These are phyloP conservation scores for Merluccius polli DNA, from an alignment of 2,797 vertebrate genomes.

Conservation along the genomic window DNA sequence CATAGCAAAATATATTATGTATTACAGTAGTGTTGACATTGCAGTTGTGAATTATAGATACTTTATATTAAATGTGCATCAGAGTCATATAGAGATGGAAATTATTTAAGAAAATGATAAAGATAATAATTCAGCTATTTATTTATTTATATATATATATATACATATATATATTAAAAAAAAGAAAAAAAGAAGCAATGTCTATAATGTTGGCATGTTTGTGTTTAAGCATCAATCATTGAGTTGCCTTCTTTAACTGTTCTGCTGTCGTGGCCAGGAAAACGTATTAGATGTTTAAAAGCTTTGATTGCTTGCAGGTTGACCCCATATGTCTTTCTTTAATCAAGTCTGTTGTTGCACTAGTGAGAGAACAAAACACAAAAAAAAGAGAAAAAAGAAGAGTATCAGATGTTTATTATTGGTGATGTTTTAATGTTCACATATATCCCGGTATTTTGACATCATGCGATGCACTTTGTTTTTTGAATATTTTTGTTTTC, in stretches of 20 bases:
- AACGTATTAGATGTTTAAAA: constrained; percentile 69
- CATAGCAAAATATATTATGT: constrained; percentile 71
- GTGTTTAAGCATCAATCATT: constrained; percentile 79
- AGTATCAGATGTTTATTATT: constrained; percentile 74
- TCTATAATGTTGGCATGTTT: constrained; percentile 84
- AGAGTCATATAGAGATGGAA: constrained; percentile 81
- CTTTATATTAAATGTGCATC: constrained; percentile 83
- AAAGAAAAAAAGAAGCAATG: constrained; percentile 62
- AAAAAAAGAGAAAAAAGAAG: constrained; percentile 54
- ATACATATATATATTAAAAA: constrained; percentile 45
- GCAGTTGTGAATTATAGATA: constrained; percentile 77
- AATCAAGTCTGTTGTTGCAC: constrained; percentile 73
- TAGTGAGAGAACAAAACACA: constrained; percentile 65
- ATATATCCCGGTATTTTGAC: constrained; percentile 71
- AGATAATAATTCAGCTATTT: constrained; percentile 79
- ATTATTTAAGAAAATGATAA: constrained; percentile 81
- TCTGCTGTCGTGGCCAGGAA: constrained; percentile 76
- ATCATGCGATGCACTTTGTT: constrained; percentile 72
- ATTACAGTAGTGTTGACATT: constrained; percentile 74
- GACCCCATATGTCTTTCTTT: constrained; percentile 64
- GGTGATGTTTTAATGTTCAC: constrained; percentile 72
- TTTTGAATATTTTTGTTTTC: constrained; percentile 27
- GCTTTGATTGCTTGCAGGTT: constrained; percentile 79
- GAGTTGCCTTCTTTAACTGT: constrained; percentile 80
- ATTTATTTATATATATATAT: constrained; percentile 69